phyloP scores from a whole-genome alignment of 1,140 invertebrate species.

The Bombus sylvicola region DNA sequence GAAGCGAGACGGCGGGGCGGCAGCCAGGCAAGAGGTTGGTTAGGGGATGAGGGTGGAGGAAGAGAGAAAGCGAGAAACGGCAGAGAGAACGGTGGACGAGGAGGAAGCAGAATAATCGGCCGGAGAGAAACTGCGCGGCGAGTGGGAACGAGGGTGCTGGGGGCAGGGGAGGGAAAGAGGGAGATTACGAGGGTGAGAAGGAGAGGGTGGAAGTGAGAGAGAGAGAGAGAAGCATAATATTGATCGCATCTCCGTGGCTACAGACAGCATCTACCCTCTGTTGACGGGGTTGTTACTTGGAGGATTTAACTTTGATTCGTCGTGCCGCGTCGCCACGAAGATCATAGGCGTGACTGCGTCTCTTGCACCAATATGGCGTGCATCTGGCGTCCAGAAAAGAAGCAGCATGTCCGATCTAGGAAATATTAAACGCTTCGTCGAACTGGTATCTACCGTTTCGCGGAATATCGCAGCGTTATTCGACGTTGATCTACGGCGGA shows the following conservation, averaged over 20 bases:
- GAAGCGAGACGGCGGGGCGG: constrained; percentile 14
- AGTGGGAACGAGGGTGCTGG: constrained; percentile 27
- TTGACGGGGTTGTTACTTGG: constrained; percentile 80
- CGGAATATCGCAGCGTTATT: no score
- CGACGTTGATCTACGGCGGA: no score
- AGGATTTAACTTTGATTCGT: constrained; percentile 80
- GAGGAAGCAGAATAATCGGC: constrained; percentile 54
- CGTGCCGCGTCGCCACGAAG: constrained; percentile 50
- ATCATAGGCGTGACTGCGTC: constrained; percentile 68
- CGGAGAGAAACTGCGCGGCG: constrained; percentile 60
- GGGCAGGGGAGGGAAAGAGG: constrained; percentile 41
- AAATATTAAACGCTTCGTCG: no score
- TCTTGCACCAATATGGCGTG: constrained; percentile 20
- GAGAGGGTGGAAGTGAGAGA: constrained; percentile 54
- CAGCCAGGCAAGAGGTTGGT: no score
- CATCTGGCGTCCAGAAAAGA: no score
- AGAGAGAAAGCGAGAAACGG: constrained; percentile 20
- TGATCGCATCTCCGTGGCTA: constrained; percentile 82
- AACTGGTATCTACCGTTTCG: no score
- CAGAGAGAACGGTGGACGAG: constrained; percentile 25
- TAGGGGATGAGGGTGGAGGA: constrained; percentile 34
- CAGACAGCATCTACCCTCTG: constrained; percentile 82
- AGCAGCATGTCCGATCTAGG: no score
- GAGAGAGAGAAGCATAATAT: constrained; percentile 78
- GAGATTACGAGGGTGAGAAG: constrained; percentile 47